These are phyloP conservation scores for Chymomyza caudatula DNA, from an alignment of 2,888 invertebrate species.

Conservation along the genomic window DNA sequence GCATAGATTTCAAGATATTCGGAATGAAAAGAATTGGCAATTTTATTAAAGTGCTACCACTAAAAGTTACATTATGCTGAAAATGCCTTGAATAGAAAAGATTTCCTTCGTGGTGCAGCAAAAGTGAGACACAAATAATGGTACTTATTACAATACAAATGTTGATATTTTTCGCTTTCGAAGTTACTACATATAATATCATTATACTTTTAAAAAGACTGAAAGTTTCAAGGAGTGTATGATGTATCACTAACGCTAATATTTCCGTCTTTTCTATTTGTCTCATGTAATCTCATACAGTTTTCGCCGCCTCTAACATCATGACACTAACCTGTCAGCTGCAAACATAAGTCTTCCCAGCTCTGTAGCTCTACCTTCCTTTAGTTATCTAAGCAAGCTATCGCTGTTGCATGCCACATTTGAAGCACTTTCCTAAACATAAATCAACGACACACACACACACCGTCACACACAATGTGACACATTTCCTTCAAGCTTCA, in stretches of 20 bases:
- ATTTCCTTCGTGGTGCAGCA: no score
- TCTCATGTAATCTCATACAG: not conserved
- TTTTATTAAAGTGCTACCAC: no score
- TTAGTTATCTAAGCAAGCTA: not conserved
- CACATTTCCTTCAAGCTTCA: slow-evolving; percentile 6
- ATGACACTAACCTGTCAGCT: not conserved
- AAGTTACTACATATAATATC: no score
- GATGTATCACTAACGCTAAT: not conserved
- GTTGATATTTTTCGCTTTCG: no score
- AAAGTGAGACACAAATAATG: no score
- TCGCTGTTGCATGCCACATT: slow-evolving; percentile 34
- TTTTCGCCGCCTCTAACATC: not conserved
- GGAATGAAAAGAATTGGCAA: no score
- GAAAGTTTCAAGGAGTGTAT: not conserved
- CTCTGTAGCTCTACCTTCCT: not conserved
- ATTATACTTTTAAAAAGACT: not conserved
- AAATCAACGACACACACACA: slow-evolving; percentile 32
- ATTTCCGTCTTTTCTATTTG: not conserved
- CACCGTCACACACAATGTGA: slow-evolving; percentile 7
- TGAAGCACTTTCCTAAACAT: slow-evolving; percentile 29
- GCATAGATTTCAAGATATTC: no score
- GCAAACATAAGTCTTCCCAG: not conserved
- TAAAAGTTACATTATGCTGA: no score
- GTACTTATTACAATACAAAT: no score
- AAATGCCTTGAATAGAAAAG: no score